Evolutionary conservation across 2,113 vertebrate species (phyloP), one percentile per base, ranked within the genome.

Genomic region (Aix galericulata): DNA sequence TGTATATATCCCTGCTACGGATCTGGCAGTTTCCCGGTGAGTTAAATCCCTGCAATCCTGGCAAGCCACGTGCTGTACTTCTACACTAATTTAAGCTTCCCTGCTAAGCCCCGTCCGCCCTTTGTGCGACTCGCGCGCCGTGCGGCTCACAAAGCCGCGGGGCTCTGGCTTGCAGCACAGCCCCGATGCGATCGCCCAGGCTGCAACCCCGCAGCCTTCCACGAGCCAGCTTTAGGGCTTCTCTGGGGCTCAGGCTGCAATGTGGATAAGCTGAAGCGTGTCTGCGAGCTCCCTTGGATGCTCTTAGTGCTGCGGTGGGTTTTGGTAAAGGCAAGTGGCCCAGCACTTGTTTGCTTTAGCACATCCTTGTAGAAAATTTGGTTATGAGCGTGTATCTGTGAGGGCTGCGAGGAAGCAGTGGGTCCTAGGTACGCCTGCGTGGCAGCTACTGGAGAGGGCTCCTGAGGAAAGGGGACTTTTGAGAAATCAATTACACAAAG

Each of bases 401-500:
- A 7, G 34, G 66, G 18, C 42, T 91, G 46, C 0, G 2, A 78
- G 74, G 42, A 21, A 48, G 46, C 46, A 26, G 59, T 1, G 3
- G 72, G n/a, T n/a, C 46, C 1, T 48, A 59, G 67, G 11, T 56
- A 27, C 3, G 8, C 29, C 21, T 56, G n/a, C 64, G 50, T 0
- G 1, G 16, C 0, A 11, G 34, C 55, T 80, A 31, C 62, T 38
- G 1, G 36, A 50, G 80, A 53, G 18, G n/a, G 21, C 77, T 79
- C 50, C 58, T 50, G 36, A 17, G 77, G 83, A 96, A 82, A 84
- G 0, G 5, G 44, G 63, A 25, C 52, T 81, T 96, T 79, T 95
- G 80, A 87, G 80, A 95, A 96, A 96, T 97, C 94, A 95, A 22
- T 96, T 94, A 96, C 71, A 89, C 62, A 73, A 91, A 95, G 80